phyloP scores from a whole-genome alignment of 2,888 invertebrate genomes.

The Cryptocephalus primarius region DNA sequence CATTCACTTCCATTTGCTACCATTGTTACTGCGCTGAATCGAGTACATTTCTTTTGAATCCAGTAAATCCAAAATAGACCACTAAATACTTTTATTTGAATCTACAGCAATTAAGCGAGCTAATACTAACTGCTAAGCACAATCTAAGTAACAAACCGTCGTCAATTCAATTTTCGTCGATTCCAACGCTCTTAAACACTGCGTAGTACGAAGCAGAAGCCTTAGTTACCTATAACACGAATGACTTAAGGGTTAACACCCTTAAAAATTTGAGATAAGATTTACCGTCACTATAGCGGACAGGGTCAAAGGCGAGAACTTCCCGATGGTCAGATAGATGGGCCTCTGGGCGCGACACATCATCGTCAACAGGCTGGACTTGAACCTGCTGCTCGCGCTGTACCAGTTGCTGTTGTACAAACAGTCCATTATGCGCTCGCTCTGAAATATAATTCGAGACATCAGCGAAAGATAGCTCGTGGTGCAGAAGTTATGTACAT shows the following conservation, averaged over 20 bases:
- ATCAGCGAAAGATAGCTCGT: too few species aligned
- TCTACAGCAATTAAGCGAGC: too few species aligned
- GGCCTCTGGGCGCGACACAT: constrained; percentile 13
- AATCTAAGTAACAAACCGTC: too few species aligned
- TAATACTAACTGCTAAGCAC: too few species aligned
- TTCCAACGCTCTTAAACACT: constrained; percentile 4
- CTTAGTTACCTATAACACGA: constrained; percentile 9
- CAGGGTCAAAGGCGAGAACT: constrained; percentile 15
- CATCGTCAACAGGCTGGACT: constrained; percentile 13
- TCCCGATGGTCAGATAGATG: constrained; percentile 17
- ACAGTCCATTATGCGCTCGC: constrained; percentile 4
- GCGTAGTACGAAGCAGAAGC: constrained; percentile 15
- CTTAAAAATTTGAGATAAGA: neutral
- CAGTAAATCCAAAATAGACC: too few species aligned
- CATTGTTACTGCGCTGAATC: too few species aligned
- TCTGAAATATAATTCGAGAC: constrained; percentile 13
- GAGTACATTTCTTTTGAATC: too few species aligned
- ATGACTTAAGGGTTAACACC: neutral
- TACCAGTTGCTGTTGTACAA: constrained; percentile 13
- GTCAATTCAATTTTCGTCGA: too few species aligned
- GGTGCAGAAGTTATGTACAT: too few species aligned
- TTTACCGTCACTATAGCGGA: constrained; percentile 12
- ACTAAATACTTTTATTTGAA: too few species aligned
- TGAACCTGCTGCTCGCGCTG: constrained; percentile 11
- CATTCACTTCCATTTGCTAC: too few species aligned